Conservation (phyloP, 2,888 invertebrate species). For the Apamea crenata region DNA sequence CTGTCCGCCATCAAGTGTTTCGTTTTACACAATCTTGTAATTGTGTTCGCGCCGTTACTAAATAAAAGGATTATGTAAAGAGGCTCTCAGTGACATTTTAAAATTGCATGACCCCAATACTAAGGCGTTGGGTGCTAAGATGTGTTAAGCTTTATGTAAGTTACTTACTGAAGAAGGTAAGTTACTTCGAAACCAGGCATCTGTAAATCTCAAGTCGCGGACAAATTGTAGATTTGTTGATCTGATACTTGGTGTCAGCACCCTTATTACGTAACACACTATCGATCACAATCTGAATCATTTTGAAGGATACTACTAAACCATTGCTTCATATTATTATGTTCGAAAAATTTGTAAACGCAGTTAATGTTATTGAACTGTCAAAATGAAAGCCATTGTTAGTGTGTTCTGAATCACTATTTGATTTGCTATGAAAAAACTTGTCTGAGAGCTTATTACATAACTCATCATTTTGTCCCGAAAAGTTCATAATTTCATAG, state of each 20-base stretch:
- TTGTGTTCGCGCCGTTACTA: slow-evolving; percentile 11
- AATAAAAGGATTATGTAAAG: slow-evolving; percentile 41
- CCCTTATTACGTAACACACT: background rate
- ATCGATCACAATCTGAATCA: too few species aligned
- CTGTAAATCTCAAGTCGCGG: slow-evolving; percentile 44
- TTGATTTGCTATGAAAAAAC: background rate
- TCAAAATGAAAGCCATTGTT: background rate
- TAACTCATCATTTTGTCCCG: background rate
- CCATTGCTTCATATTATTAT: background rate
- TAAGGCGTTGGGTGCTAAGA: slow-evolving; percentile 29
- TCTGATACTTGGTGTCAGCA: background rate
- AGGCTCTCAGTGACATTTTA: slow-evolving; percentile 39
- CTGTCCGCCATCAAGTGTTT: background rate
- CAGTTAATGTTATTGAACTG: background rate
- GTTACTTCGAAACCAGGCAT: slow-evolving; percentile 27
- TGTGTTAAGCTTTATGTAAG: slow-evolving; percentile 56
- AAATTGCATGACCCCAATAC: slow-evolving; percentile 45
- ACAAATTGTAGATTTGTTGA: slow-evolving; percentile 8
- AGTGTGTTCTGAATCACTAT: background rate
- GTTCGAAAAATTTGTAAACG: background rate
- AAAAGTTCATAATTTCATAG: background rate
- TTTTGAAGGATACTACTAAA: too few species aligned
- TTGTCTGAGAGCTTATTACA: background rate
- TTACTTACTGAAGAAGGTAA: slow-evolving; percentile 43
- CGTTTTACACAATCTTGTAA: slow-evolving; percentile 14